phyloP scores from a whole-genome alignment of 2,113 vertebrate genomes.

The Mixornis gularis region DNA sequence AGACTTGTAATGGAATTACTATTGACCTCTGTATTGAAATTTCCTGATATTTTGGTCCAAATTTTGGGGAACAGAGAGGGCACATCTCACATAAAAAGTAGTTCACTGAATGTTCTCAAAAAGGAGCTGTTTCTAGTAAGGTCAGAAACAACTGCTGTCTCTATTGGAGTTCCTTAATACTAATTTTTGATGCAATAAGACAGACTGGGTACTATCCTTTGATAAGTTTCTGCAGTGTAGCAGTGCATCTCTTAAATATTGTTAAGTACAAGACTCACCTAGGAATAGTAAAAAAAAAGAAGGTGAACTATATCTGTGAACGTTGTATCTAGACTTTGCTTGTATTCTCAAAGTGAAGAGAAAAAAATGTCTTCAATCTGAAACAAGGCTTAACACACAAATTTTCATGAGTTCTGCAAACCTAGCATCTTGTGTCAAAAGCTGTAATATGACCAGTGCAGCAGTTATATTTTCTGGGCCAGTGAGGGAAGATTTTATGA shows the following conservation, averaged over 20 bases:
- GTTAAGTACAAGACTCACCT: not conserved
- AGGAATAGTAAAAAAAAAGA: not conserved
- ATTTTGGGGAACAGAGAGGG: not conserved
- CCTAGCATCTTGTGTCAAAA: not conserved
- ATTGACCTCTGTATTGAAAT: not conserved
- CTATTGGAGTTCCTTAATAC: not conserved
- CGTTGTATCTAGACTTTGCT: not conserved
- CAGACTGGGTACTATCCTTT: not conserved
- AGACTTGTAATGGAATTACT: not conserved
- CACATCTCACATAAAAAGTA: not conserved
- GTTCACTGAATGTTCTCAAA: not conserved
- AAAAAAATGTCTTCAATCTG: not conserved
- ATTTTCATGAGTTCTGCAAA: not conserved
- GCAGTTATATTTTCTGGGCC: fast-evolving
- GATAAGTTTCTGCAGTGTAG: not conserved
- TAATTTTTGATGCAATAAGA: not conserved
- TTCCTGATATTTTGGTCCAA: not conserved
- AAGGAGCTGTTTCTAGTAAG: not conserved
- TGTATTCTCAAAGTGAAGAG: not conserved
- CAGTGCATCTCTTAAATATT: too few species aligned
- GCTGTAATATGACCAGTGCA: not conserved
- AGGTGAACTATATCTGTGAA: fast-evolving
- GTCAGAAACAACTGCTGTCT: not conserved
- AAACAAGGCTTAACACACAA: not conserved
- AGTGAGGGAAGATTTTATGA: not conserved